Conservation (phyloP, 2,888 invertebrate genomes). For the Lasioglossum leucozonium region DNA sequence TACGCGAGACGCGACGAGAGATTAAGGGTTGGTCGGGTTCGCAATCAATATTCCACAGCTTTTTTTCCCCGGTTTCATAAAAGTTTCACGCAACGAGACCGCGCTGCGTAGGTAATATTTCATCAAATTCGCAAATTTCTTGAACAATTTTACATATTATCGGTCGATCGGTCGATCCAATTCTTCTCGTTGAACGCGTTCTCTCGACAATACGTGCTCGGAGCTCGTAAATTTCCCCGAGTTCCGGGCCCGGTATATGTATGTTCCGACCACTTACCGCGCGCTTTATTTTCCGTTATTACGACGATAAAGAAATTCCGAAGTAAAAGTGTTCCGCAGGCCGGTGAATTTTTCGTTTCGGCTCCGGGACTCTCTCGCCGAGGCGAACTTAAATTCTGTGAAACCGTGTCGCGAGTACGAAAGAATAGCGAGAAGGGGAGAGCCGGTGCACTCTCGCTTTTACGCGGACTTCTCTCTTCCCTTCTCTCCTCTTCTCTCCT, state of each 20-base stretch:
- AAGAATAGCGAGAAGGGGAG: constrained; percentile 53
- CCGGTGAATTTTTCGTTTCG: constrained; percentile 31
- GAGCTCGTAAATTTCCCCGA: background rate
- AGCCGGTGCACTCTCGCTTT: constrained; percentile 54
- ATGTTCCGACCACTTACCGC: background rate
- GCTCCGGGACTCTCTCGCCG: too few relatives aligned
- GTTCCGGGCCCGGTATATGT: background rate
- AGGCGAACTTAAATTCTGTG: constrained; percentile 47
- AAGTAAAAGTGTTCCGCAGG: constrained; percentile 17
- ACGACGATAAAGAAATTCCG: constrained; percentile 27
- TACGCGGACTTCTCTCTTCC: constrained; percentile 43
- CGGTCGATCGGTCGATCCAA: background rate
- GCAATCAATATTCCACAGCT: background rate
- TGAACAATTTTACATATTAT: background rate
- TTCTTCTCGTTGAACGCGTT: background rate
- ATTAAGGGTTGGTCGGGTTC: background rate
- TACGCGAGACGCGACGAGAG: background rate
- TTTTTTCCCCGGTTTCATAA: background rate
- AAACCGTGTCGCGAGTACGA: constrained; percentile 49
- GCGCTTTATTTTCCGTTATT: constrained; percentile 31
- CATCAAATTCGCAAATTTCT: background rate
- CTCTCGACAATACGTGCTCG: background rate
- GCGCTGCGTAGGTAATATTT: background rate
- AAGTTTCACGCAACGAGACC: background rate
- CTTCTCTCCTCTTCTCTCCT: constrained; percentile 47